These are phyloP conservation scores for Poecilia gillii DNA, from an alignment of 2,797 vertebrate genomes.

Conservation along the genomic window DNA sequence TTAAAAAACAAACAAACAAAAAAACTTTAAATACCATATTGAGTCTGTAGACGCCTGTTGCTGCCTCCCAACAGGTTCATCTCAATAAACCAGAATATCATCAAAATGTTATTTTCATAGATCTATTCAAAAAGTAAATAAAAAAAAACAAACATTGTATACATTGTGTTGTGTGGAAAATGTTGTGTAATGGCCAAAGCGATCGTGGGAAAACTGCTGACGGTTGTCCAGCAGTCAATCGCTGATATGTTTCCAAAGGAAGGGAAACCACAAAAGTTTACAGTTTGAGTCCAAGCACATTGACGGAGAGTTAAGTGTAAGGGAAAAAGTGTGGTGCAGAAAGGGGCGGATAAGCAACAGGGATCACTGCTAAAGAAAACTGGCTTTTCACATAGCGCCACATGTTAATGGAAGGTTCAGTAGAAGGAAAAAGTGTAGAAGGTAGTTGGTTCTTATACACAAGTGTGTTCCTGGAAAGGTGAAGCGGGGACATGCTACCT, in stretches of 20 bases:
- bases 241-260: not conserved
- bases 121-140: not conserved
- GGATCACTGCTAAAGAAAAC: not conserved
- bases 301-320: not conserved
- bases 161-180: not conserved
- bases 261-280: not conserved
- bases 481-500: not conserved
- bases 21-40: slow-evolving; percentile 56
- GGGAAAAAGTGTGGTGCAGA: not conserved
- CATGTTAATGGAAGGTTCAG: not conserved
- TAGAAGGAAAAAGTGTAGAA: not conserved
- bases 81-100: slow-evolving; percentile 7
- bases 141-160: not conserved
- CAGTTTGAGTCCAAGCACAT: not conserved
- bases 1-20: slow-evolving; percentile 55
- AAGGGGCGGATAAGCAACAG: not conserved
- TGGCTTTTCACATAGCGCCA: not conserved
- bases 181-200: not conserved
- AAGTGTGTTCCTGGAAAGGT: not conserved
- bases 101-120: not conserved
- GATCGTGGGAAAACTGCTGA: not conserved
- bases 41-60: slow-evolving; percentile 58
- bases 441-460: not conserved
- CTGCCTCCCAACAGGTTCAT: slow-evolving; percentile 30
- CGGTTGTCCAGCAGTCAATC: not conserved